Percentiles rank a stretch among this genome's conserved stretches.
These are phyloP conservation scores for Acanthurus leucopareius DNA, from an alignment of 2,797 vertebrate genomes.

Conservation along the genomic window DNA sequence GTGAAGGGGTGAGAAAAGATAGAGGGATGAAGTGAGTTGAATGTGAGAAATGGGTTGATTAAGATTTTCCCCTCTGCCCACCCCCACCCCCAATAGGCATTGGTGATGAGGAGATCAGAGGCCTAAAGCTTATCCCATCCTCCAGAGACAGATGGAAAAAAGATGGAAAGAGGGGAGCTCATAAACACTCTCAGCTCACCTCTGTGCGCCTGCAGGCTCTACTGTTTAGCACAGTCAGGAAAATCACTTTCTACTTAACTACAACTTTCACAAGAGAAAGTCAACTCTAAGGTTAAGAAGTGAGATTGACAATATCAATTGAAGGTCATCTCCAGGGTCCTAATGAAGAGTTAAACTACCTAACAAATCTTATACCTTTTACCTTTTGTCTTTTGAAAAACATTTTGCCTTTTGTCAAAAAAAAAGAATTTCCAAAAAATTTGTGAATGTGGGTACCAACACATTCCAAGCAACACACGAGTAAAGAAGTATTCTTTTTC, in stretches of 20 bases:
- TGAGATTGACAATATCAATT: background rate
- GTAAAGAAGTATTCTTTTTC: too few species aligned
- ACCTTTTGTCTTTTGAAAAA: too few species aligned
- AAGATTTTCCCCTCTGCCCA: slow-evolving; percentile 46
- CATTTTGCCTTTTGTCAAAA: too few species aligned
- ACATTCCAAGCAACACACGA: too few species aligned
- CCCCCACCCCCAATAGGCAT: slow-evolving; percentile 43
- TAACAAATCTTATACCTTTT: too few species aligned
- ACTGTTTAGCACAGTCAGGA: slow-evolving; percentile 46
- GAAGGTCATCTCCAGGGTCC: background rate
- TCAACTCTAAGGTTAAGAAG: slow-evolving; percentile 17
- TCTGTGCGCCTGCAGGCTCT: slow-evolving; percentile 38
- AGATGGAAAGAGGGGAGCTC: slow-evolving; percentile 28
- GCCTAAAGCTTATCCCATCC: slow-evolving; percentile 67
- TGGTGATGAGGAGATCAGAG: slow-evolving; percentile 67
- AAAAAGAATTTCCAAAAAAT: too few species aligned
- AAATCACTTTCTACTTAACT: slow-evolving; percentile 38
- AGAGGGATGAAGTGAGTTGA: background rate
- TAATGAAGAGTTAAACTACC: too few species aligned
- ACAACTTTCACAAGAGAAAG: slow-evolving; percentile 34
- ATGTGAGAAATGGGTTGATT: slow-evolving; percentile 70
- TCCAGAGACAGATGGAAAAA: slow-evolving; percentile 39
- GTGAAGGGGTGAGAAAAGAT: too few species aligned
- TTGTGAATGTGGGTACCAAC: too few species aligned
- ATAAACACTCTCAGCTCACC: slow-evolving; percentile 47